Conservation (phyloP, 2,797 vertebrate species). For the Austrolebias charrua region DNA sequence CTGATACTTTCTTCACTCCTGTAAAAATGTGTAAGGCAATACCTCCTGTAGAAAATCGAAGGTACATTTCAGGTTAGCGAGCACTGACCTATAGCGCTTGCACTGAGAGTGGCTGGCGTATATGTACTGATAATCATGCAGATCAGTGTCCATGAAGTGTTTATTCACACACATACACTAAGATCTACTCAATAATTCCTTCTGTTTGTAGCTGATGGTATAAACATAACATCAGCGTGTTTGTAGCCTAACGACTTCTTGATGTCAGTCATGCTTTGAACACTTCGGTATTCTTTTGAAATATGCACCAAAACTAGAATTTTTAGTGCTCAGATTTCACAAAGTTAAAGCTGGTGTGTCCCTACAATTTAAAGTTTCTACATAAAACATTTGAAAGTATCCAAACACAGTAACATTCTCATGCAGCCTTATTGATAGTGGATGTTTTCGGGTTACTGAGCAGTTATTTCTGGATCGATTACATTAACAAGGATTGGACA, state of each 20-base stretch:
- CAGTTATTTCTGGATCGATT: slow-evolving; percentile 6
- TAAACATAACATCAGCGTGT: slow-evolving; percentile 6
- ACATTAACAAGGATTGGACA: slow-evolving; percentile 1
- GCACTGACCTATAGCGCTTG: slow-evolving; percentile 35
- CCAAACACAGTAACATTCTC: neutral
- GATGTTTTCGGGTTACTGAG: neutral
- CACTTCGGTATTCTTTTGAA: slow-evolving; percentile 1
- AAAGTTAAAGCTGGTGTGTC: neutral
- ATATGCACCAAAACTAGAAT: neutral
- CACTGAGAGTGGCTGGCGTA: slow-evolving; percentile 29
- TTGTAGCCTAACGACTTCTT: neutral
- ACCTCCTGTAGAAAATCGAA: slow-evolving; percentile 37
- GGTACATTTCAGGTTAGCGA: slow-evolving; percentile 36
- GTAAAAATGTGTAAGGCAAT: slow-evolving; percentile 39
- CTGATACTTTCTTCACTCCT: slow-evolving; percentile 33
- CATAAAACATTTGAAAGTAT: slow-evolving; percentile 1
- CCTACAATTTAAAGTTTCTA: neutral
- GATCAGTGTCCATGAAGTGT: slow-evolving; percentile 16
- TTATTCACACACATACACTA: slow-evolving; percentile 10
- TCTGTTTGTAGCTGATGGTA: slow-evolving; percentile 5
- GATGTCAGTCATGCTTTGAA: neutral
- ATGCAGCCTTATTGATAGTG: neutral
- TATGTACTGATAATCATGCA: slow-evolving; percentile 46
- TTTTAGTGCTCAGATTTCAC: neutral
- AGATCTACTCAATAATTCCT: slow-evolving; percentile 13